Evolutionary conservation across 2,888 invertebrate species (phyloP).

Genomic region (Leptopilina syphax): DNA sequence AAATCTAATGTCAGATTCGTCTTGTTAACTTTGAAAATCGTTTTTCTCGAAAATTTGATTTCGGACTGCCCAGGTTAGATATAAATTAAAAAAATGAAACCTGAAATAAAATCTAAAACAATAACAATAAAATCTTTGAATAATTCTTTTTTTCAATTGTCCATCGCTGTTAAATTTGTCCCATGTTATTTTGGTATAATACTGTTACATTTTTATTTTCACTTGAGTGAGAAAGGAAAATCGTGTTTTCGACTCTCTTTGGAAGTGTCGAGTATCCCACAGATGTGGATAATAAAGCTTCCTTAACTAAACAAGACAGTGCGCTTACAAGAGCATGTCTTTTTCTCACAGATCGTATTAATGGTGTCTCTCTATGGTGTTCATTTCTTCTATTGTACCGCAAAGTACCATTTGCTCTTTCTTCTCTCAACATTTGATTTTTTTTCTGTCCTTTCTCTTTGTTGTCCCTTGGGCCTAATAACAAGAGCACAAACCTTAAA

Average conservation of each 20-base stretch:
- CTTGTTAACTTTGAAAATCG: too few species aligned
- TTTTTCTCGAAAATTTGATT: too few species aligned
- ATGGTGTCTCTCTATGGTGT: slow-evolving; percentile 25
- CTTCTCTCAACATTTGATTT: background rate
- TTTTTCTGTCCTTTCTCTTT: background rate
- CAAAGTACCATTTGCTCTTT: slow-evolving; percentile 20
- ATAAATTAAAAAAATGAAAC: too few species aligned
- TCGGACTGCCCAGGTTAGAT: too few species aligned
- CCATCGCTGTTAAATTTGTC: background rate
- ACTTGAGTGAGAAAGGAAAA: slow-evolving; percentile 15
- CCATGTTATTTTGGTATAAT: background rate
- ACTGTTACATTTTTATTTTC: background rate
- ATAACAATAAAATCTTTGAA: too few species aligned
- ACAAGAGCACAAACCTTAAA: background rate
- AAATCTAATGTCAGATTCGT: too few species aligned
- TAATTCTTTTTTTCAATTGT: background rate
- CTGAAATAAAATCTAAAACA: too few species aligned
- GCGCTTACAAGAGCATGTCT: slow-evolving; percentile 20
- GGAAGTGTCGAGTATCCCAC: background rate
- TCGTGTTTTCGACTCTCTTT: slow-evolving; percentile 1
- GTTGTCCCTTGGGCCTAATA: background rate
- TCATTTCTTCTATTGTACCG: background rate
- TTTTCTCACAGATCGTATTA: slow-evolving; percentile 2
- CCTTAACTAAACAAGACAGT: slow-evolving; percentile 24
- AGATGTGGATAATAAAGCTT: slow-evolving; percentile 10